Base-by-base conservation (phyloP, 2,888 invertebrate genomes). In the Idaea biselata region DNA sequence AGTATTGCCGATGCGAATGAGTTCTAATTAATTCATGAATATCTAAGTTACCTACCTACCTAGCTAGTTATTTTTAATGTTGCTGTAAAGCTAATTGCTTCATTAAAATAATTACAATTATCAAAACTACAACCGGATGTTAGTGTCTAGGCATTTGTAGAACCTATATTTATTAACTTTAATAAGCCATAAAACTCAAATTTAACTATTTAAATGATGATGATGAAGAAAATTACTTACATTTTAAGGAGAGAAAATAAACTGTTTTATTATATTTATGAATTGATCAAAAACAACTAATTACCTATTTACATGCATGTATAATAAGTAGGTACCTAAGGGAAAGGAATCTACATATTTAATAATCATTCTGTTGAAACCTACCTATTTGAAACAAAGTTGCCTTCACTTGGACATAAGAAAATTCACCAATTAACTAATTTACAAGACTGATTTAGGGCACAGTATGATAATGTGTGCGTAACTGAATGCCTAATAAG, bases 401-500 rank as follows among this genome's bases (percentile, higher is more conserved):
- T 60, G 44, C 68, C 62, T 66, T 67, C 66, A 68, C 55, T 72
- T 74, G 75, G 76, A 78, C 78, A 75, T 44, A 74, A 74, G 72
- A 74, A 71, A 71, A 68, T 68, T 67, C 66, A 67, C 68, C 72
- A 78, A 80, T 79, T 77, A 75, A 75, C 68, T 74, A 78, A 79
- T 80, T 25, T 78, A 77, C 64, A 59, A 18, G 17, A 55, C 67
- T 70, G 73, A 79, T 80, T 81, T 73, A 81, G 80, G 80, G 76
- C 79, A 75, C 60, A 78, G 86, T 87, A 85, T 85, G 86, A 86
- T 89, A 87, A 86, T 77, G 67, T 72, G 75, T 68, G 73, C 70
- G 63, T 72, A 73, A 80, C 75, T 79, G 86, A 86, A 89, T 89
- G 86, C 68, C 73, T 83, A 88, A 87, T 84, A 73, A 87, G 86